Evolutionary conservation across 2,888 invertebrate species (phyloP), one percentile per base, ranked within the genome.

Genomic region (Lasioglossum villosulum): DNA sequence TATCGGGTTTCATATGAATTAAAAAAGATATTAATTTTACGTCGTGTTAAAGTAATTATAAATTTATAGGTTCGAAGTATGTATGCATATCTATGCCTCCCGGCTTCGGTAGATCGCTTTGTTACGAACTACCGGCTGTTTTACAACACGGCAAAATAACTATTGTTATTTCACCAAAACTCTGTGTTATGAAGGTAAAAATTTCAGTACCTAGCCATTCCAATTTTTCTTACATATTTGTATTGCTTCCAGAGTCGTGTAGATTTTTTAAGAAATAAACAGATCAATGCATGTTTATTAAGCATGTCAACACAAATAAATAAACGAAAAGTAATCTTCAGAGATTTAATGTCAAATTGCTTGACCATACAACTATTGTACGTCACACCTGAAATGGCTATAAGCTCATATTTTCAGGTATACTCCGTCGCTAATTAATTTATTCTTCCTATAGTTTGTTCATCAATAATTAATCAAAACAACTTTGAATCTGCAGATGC

Each of bases 141-240:
- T 27, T 80, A 34, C 23, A 45, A 59, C 14, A 70, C 14, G 59
- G 30, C 30, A 82, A 77, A 77, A 37, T 84, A 14, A 39, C 30
- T 30, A 6, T 86, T 16, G 42, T 86, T 30, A 45, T 86, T 27
- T 84, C 85, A 37, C 75, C 86, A 39, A 80, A 80, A n/a, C 48
- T 84, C 72, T 72, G 63, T 66, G 16, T 8, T 8, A 39, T 78
- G 2, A 66, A 84, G 86, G 86, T 85, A 83, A 78, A 42, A 27
- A 59, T 59, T 42, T 1, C 12, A 39, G 4, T 59, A 39, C 1
- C 2, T n/a, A 23, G 12, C 2, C 2, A 48, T 71, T 45, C n/a
- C 23, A 34, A 1, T 30, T 3, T 6, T 77, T 27, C 52, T 30
- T 63, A 66, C 30, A 72, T 56, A 16, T 19, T 63, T 16, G 6